These are phyloP conservation scores for Nerophis ophidion DNA, from an alignment of 2,113 vertebrate species.

Conservation along the genomic window DNA sequence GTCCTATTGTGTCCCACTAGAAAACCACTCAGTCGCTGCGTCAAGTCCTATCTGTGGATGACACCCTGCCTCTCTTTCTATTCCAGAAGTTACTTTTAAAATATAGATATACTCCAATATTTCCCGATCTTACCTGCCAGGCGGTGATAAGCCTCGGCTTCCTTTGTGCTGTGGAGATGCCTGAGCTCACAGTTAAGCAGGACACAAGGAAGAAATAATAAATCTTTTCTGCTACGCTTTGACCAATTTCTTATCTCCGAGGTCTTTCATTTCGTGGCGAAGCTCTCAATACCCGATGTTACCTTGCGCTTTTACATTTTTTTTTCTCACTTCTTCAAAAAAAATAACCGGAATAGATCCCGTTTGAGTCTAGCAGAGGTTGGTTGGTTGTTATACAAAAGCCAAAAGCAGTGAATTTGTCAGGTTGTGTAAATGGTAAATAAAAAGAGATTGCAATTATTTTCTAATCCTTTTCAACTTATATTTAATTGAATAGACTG, in stretches of 20 bases:
- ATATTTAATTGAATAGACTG: too few relatives aligned
- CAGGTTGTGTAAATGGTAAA: too few relatives aligned
- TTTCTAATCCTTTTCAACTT: too few relatives aligned
- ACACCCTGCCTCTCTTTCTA: background rate
- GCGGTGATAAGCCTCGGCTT: slow-evolving; percentile 1
- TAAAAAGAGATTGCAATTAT: too few relatives aligned
- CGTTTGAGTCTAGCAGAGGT: too few relatives aligned
- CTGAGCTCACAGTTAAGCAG: slow-evolving; percentile 7
- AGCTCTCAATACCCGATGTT: background rate
- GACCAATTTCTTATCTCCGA: slow-evolving; percentile 11
- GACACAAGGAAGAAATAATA: slow-evolving; percentile 33
- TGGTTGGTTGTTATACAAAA: too few relatives aligned
- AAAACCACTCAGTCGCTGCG: background rate
- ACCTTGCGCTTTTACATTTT: background rate
- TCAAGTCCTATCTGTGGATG: slow-evolving; percentile 1
- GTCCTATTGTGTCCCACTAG: background rate
- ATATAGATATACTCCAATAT: slow-evolving; percentile 21
- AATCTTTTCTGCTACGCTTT: slow-evolving; percentile 13
- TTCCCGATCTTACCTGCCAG: slow-evolving; percentile 8
- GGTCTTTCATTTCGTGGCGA: slow-evolving; percentile 7
- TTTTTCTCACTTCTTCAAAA: too few relatives aligned
- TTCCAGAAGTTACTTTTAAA: slow-evolving; percentile 12
- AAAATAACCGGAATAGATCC: background rate
- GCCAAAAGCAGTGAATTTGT: too few relatives aligned
- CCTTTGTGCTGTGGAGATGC: slow-evolving; percentile 10